Conservation (phyloP, 92 coral and sea anemone species). For the Nematostella vectensis region DNA sequence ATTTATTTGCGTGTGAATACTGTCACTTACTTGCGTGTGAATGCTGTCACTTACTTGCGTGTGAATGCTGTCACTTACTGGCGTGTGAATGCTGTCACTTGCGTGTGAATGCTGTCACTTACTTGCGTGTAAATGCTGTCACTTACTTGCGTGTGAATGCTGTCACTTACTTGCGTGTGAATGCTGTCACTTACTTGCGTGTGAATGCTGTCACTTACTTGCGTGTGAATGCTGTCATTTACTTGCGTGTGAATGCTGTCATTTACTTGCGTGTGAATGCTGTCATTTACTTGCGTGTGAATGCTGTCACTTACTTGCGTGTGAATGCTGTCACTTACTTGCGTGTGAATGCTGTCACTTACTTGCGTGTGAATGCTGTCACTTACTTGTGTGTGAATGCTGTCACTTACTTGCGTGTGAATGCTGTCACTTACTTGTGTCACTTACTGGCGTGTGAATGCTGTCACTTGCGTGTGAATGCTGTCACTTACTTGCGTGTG, state of each 20-base stretch:
- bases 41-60: slow-evolving; percentile 41
- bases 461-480: slow-evolving; percentile 56
- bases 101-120: slow-evolving; percentile 6
- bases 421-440: no score
- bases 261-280: slow-evolving; percentile 64
- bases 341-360: slow-evolving; percentile 6
- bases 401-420: slow-evolving; percentile 46
- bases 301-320: slow-evolving; percentile 41
- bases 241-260: not conserved
- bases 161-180: slow-evolving; percentile 46
- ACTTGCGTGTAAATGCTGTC: slow-evolving; percentile 74
- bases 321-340: slow-evolving; percentile 43
- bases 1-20: slow-evolving; percentile 61
- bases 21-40: slow-evolving; percentile 11
- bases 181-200: slow-evolving; percentile 38
- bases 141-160: not conserved
- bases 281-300: slow-evolving; percentile 10
- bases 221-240: slow-evolving; percentile 59
- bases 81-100: no score
- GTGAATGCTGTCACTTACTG: slow-evolving; percentile 63
- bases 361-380: slow-evolving; percentile 74
- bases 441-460: not conserved
- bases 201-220: slow-evolving; percentile 24
- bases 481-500: slow-evolving; percentile 12
- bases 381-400: not conserved